Conservation (phyloP, 2,888 invertebrate genomes). For the Myopa tessellatipennis region DNA sequence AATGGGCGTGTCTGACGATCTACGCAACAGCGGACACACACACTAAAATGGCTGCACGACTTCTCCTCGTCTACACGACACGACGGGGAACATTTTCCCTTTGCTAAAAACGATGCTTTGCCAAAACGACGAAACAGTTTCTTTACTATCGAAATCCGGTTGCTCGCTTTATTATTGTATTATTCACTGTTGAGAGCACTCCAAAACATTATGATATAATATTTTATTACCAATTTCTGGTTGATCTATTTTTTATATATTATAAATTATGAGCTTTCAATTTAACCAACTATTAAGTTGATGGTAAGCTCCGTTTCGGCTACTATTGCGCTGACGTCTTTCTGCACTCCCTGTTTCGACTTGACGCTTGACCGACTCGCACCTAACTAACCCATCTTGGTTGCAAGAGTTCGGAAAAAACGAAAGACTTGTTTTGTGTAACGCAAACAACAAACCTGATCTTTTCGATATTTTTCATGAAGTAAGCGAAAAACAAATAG, state of each 20-base stretch:
- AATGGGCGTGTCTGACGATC: background rate
- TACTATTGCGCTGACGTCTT: background rate
- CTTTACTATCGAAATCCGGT: constrained; percentile 4
- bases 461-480: background rate
- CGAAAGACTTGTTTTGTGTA: constrained; percentile 38
- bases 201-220: background rate
- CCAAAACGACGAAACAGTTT: background rate
- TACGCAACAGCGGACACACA: background rate
- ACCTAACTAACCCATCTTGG: constrained; percentile 2
- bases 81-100: background rate
- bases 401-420: constrained; percentile 10
- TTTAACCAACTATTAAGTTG: background rate
- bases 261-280: too few species aligned
- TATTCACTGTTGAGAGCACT: background rate
- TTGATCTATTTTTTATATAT: background rate
- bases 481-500: background rate
- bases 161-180: background rate
- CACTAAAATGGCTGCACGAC: background rate
- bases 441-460: constrained; percentile 33
- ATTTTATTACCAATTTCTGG: background rate
- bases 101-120: too few species aligned
- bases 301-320: background rate
- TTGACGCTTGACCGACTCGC: constrained; percentile 14
- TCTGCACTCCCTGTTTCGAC: background rate
- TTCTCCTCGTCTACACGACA: background rate